Evolutionary conservation across 2,888 invertebrate species (phyloP).

Genomic region (Thereva nobilitata): DNA sequence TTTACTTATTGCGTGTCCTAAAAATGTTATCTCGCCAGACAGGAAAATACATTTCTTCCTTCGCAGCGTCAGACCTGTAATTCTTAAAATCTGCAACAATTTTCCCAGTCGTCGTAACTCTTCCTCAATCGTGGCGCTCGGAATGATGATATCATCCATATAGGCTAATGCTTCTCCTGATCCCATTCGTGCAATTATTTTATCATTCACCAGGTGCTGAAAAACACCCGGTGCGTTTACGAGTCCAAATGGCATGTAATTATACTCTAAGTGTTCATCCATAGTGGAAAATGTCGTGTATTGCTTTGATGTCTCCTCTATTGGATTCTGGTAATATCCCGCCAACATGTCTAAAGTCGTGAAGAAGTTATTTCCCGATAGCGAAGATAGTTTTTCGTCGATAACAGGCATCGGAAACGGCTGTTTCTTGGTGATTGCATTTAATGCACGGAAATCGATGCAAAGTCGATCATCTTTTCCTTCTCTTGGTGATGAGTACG

Average conservation of each 20-base stretch:
- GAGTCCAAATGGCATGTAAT: slow-evolving; percentile 27
- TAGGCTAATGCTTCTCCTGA: slow-evolving; percentile 26
- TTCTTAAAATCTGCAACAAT: slow-evolving; percentile 37
- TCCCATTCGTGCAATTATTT: background rate
- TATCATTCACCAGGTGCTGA: slow-evolving; percentile 2
- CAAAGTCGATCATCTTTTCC: background rate
- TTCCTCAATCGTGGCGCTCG: slow-evolving; percentile 34
- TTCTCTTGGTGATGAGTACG: background rate
- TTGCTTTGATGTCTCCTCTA: background rate
- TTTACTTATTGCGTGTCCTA: slow-evolving; percentile 38
- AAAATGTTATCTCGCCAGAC: slow-evolving; percentile 36
- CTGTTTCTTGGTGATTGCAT: background rate
- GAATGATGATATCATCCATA: slow-evolving; percentile 40
- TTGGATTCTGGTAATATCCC: background rate
- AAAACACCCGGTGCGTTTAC: slow-evolving; percentile 21
- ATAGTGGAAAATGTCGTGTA: background rate
- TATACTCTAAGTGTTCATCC: slow-evolving; percentile 16
- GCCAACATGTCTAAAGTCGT: background rate
- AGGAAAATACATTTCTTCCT: slow-evolving; percentile 41
- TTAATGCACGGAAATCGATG: background rate
- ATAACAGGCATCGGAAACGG: background rate
- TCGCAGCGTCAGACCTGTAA: slow-evolving; percentile 38
- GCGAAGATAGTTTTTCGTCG: background rate
- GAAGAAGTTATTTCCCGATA: background rate
- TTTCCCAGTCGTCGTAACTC: slow-evolving; percentile 25